These are phyloP conservation scores for Alca torda DNA, from an alignment of 2,797 vertebrate species.

Conservation along the genomic window DNA sequence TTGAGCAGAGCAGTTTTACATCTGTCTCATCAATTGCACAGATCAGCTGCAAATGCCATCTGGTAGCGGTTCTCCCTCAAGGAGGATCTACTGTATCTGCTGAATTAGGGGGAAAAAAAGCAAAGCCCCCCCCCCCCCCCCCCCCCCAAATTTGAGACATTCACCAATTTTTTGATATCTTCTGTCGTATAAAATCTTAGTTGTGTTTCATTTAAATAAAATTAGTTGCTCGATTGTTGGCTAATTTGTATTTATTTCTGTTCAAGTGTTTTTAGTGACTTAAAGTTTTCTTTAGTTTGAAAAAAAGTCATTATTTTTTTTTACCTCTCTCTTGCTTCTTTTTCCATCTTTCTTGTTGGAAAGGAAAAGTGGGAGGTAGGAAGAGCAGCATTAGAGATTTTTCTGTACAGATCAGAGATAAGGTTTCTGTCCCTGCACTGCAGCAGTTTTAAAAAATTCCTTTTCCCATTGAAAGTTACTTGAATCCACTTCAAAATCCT, in stretches of 20 bases:
- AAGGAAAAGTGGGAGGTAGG: constrained; percentile 56
- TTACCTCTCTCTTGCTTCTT: constrained; percentile 28
- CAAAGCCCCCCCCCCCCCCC: background rate
- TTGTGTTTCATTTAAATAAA: constrained; percentile 52
- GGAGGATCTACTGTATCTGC: background rate
- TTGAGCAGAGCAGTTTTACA: constrained; percentile 48
- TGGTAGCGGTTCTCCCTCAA: background rate
- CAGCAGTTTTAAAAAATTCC: background rate
- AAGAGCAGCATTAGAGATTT: constrained; percentile 20
- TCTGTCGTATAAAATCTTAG: constrained; percentile 9
- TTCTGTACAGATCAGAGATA: background rate
- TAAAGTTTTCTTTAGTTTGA: constrained; percentile 29
- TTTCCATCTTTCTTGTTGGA: constrained; percentile 38
- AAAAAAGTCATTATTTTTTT: background rate
- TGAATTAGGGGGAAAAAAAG: background rate
- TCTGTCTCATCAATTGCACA: constrained; percentile 58
- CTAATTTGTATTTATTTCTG: constrained; percentile 63
- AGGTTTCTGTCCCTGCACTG: background rate
- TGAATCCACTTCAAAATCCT: background rate
- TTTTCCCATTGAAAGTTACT: background rate
- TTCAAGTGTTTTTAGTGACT: constrained; percentile 32
- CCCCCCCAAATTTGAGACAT: background rate
- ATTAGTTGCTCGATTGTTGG: constrained; percentile 52
- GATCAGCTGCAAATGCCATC: background rate
- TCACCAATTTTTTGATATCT: background rate